Percentiles rank a stretch among this genome's conserved stretches.
These are phyloP conservation scores for Deilephila porcellus DNA, from an alignment of 2,888 invertebrate genomes.

Conservation along the genomic window DNA sequence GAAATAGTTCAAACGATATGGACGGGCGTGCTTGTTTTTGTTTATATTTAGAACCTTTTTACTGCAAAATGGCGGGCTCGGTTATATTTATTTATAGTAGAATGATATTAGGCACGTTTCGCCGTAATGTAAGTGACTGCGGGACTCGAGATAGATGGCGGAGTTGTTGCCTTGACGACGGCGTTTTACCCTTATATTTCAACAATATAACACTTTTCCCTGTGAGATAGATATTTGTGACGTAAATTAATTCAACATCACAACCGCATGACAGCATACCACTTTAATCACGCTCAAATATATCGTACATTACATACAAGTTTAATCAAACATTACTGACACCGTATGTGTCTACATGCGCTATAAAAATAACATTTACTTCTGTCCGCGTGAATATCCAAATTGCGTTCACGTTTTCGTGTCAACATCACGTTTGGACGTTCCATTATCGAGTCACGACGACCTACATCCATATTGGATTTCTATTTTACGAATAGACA, in stretches of 20 bases:
- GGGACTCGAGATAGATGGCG: not conserved
- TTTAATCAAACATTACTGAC: not conserved
- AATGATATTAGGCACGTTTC: not conserved
- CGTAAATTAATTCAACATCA: not conserved
- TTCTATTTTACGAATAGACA: constrained; percentile 56
- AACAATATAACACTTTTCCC: not conserved
- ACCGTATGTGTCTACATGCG: not conserved
- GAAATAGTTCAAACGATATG: constrained; percentile 39
- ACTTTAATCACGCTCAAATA: no score
- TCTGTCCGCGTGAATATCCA: constrained; percentile 50
- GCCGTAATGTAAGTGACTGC: not conserved
- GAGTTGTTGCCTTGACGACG: not conserved
- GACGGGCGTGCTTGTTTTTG: constrained; percentile 9
- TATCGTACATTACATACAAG: not conserved
- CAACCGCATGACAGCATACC: no score
- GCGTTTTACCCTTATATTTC: not conserved
- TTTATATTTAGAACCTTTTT: constrained; percentile 2
- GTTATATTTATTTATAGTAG: not conserved
- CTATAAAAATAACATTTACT: constrained; percentile 38
- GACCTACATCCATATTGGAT: constrained; percentile 61
- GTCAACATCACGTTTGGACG: constrained; percentile 61
- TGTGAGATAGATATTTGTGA: not conserved
- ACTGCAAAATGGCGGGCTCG: not conserved
- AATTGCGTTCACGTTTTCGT: constrained; percentile 60
- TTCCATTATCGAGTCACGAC: constrained; percentile 63